These are phyloP conservation scores for Pilophorus perplexus DNA, from an alignment of 2,888 invertebrate genomes.

Conservation along the genomic window DNA sequence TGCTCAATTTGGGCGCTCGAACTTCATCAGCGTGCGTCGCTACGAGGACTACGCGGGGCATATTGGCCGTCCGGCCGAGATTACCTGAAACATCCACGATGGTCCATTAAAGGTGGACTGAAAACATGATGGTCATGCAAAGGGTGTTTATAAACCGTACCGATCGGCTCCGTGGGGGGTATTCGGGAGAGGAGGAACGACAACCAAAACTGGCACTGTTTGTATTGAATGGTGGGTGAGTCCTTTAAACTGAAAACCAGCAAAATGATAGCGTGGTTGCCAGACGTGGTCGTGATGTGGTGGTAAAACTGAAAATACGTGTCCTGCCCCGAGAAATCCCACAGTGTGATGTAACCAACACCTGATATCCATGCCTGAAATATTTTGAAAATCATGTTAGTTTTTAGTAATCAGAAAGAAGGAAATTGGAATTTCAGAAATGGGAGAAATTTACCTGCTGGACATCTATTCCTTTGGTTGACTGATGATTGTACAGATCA, in stretches of 20 bases:
- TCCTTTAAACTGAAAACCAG: slow-evolving; percentile 68
- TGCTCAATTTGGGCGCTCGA: slow-evolving; percentile 56
- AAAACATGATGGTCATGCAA: background rate
- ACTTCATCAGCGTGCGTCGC: slow-evolving; percentile 64
- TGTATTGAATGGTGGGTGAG: slow-evolving; percentile 63
- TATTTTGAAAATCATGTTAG: background rate
- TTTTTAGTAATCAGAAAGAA: background rate
- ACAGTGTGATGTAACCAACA: slow-evolving; percentile 64
- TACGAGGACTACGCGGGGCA: slow-evolving; percentile 59
- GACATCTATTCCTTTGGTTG: slow-evolving; percentile 64
- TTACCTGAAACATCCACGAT: slow-evolving; percentile 54
- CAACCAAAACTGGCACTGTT: slow-evolving; percentile 71
- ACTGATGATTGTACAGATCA: slow-evolving; percentile 58
- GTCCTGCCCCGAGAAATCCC: slow-evolving; percentile 77
- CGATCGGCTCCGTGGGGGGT: slow-evolving; percentile 60
- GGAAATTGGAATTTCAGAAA: background rate
- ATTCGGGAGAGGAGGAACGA: slow-evolving; percentile 68
- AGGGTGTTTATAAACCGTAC: slow-evolving; percentile 52
- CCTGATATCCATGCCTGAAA: slow-evolving; percentile 57
- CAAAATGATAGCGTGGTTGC: slow-evolving; percentile 55
- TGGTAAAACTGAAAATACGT: slow-evolving; percentile 69
- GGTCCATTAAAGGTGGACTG: background rate
- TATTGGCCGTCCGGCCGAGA: slow-evolving; percentile 58
- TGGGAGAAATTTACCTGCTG: slow-evolving; percentile 57
- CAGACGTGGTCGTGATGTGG: slow-evolving; percentile 64